phyloP scores from a whole-genome alignment of 2,888 invertebrate genomes.

The Chironomus riparius region DNA sequence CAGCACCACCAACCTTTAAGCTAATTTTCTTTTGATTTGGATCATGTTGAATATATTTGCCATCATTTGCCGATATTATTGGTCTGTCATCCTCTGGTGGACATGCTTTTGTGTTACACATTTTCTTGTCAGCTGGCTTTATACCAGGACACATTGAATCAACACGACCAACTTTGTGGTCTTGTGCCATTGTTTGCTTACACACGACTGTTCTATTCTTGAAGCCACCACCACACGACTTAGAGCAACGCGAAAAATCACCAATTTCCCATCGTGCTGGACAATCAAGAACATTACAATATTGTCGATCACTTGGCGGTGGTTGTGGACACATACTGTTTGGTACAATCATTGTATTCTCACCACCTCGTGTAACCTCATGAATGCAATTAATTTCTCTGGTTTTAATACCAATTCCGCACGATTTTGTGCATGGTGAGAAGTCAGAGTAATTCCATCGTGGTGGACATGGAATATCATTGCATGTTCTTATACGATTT shows the following conservation, averaged over 20 bases:
- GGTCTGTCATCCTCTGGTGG: slow-evolving; percentile 60
- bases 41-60: slow-evolving; percentile 69
- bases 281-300: slow-evolving; percentile 88
- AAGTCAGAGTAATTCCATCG: slow-evolving; percentile 89
- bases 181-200: slow-evolving; percentile 87
- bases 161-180: slow-evolving; percentile 75
- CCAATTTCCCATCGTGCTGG: slow-evolving; percentile 82
- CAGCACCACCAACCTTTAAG: slow-evolving; percentile 76
- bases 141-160: slow-evolving; percentile 65
- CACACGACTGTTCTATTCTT: slow-evolving; percentile 77
- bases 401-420: slow-evolving; percentile 88
- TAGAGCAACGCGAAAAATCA: slow-evolving; percentile 86
- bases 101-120: slow-evolving; percentile 79
- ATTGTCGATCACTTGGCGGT: slow-evolving; percentile 77
- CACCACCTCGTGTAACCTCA: slow-evolving; percentile 74
- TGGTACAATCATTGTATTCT: slow-evolving; percentile 86
- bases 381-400: slow-evolving; percentile 84
- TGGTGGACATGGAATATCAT: slow-evolving; percentile 92
- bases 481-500: slow-evolving; percentile 79
- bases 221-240: slow-evolving; percentile 85
- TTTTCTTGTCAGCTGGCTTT: slow-evolving; percentile 66
- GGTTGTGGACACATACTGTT: slow-evolving; percentile 86
- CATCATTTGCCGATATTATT: slow-evolving; percentile 68
- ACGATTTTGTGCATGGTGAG: slow-evolving; percentile 81
- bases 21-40: slow-evolving; percentile 63